A percentile compares a stretch with the other conserved stretches of the same genome.
Evolutionary conservation across 2,113 vertebrate genomes (phyloP).

Genomic region (Otis tarda): DNA sequence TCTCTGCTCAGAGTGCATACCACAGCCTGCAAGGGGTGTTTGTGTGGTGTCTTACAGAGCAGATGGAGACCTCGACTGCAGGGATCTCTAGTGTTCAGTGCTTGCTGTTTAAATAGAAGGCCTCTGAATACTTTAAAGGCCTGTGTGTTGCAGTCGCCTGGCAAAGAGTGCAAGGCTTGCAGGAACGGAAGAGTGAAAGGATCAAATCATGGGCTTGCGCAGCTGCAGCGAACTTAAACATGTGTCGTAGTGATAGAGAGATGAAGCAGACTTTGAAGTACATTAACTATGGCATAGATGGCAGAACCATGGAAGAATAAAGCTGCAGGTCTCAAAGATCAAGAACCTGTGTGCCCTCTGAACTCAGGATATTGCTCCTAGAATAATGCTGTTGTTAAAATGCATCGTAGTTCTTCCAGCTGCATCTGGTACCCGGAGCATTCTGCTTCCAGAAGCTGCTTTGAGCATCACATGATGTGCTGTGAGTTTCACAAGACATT

Average conservation of each 20-base stretch:
- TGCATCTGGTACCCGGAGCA: background rate
- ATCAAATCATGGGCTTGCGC: background rate
- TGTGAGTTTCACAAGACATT: background rate
- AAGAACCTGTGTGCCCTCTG: background rate
- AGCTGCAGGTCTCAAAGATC: slow-evolving; percentile 1
- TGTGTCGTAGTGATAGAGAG: background rate
- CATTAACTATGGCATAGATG: background rate
- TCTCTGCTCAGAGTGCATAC: background rate
- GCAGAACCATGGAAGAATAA: background rate
- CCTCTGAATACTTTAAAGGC: background rate
- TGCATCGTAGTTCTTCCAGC: background rate
- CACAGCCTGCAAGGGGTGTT: background rate
- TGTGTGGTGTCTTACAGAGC: background rate
- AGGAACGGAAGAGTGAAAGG: background rate
- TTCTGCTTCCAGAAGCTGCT: background rate
- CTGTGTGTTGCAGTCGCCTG: background rate
- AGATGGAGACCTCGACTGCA: background rate
- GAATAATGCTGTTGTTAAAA: background rate
- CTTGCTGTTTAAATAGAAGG: background rate
- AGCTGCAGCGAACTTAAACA: background rate
- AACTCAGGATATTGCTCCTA: background rate
- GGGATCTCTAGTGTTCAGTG: background rate
- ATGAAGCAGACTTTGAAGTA: background rate
- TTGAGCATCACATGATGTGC: background rate
- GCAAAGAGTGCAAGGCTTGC: slow-evolving; percentile 12